Conservation (phyloP, 2,113 vertebrate species). For the Pomatorhinus ruficollis region DNA sequence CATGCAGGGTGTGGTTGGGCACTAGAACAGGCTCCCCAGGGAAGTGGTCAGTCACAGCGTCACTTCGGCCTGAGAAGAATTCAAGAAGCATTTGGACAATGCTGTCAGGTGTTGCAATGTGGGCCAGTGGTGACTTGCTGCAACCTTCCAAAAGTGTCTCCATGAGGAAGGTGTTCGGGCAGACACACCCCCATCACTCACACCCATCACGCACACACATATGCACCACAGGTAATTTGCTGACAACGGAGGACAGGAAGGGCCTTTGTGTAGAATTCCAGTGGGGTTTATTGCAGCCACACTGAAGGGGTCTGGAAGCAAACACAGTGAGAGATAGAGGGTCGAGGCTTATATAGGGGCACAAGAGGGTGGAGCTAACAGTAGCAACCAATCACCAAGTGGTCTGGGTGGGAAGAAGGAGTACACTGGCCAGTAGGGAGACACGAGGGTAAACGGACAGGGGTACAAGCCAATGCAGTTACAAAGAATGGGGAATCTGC, state of each 20-base stretch:
- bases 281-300: neutral
- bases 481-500: neutral
- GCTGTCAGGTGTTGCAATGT: neutral
- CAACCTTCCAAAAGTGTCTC: neutral
- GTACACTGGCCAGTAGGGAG: neutral
- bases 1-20: fast-evolving
- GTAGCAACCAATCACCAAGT: neutral
- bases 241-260: neutral
- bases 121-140: too few relatives aligned
- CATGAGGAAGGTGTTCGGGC: neutral
- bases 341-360: neutral
- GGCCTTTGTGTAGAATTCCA: neutral
- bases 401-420: neutral
- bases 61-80: neutral
- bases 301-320: neutral
- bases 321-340: neutral
- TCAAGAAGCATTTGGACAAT: neutral
- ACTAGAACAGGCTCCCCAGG: neutral
- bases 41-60: neutral
- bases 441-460: neutral
- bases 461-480: neutral
- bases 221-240: neutral
- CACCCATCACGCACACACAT: neutral
- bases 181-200: neutral
- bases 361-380: neutral